phyloP scores from a whole-genome alignment of 2,888 invertebrate genomes.

The Cetonia aurata region DNA sequence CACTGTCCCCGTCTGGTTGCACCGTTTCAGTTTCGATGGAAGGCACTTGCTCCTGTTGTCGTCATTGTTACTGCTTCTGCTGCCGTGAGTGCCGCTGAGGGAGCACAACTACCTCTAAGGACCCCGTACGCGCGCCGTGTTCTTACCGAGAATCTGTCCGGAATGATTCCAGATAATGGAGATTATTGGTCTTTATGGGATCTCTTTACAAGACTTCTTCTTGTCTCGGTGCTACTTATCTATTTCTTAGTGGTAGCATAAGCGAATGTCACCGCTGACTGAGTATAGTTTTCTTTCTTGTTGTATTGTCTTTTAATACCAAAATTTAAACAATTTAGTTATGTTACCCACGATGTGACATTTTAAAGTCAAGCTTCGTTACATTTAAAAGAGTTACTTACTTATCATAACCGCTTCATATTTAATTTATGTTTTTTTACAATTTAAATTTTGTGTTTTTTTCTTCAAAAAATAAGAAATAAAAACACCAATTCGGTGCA shows the following conservation, averaged over 20 bases:
- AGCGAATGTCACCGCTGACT: not conserved
- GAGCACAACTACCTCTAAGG: constrained; percentile 19
- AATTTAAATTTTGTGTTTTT: no score
- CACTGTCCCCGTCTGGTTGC: constrained; percentile 51
- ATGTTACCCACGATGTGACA: not conserved
- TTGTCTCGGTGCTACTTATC: constrained; percentile 7
- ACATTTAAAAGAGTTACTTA: no score
- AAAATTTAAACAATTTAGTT: not conserved
- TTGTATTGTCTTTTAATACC: no score
- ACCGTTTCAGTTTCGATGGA: constrained; percentile 44
- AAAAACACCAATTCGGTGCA: no score
- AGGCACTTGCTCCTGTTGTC: constrained; percentile 23
- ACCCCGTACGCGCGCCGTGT: constrained; percentile 21
- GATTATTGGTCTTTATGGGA: constrained; percentile 44
- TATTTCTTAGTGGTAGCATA: constrained; percentile 20
- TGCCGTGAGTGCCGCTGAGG: constrained; percentile 24
- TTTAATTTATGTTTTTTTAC: no score
- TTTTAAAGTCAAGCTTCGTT: not conserved
- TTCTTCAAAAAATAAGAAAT: no score
- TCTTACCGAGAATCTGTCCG: constrained; percentile 34
- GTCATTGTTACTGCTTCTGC: constrained; percentile 9
- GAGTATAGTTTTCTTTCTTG: no score
- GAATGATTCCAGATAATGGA: constrained; percentile 44
- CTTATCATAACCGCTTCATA: no score
- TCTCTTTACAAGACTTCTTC: constrained; percentile 20